These are phyloP conservation scores for Archivesica marissinica DNA, from an alignment of 1,140 invertebrate species.

Conservation along the genomic window DNA sequence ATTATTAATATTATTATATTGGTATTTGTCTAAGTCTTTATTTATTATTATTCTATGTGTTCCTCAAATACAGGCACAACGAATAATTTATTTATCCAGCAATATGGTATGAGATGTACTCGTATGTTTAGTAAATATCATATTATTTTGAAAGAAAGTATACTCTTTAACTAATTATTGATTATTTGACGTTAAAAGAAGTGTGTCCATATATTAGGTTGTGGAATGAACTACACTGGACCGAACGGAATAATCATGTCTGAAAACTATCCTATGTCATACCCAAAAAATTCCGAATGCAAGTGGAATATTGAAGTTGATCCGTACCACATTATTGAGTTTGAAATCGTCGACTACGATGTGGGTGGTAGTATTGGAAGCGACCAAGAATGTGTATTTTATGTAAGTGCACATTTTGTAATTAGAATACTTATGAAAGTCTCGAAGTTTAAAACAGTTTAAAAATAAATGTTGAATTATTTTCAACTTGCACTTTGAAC, in stretches of 20 bases:
- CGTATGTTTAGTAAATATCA: too few relatives aligned
- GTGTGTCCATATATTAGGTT: background rate
- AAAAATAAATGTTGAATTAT: background rate
- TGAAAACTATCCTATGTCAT: background rate
- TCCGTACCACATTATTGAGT: background rate
- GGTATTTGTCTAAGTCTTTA: background rate
- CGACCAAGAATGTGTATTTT: background rate
- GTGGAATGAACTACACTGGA: background rate
- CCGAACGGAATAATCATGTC: background rate
- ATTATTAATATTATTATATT: too few relatives aligned
- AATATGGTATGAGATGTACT: too few relatives aligned
- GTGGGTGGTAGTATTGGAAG: background rate
- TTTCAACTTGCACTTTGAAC: background rate
- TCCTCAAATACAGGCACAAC: background rate
- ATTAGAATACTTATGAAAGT: background rate
- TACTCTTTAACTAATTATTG: too few relatives aligned
- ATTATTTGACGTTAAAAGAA: too few relatives aligned
- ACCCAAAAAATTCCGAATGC: background rate
- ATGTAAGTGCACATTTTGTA: background rate
- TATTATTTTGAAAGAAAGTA: too few relatives aligned
- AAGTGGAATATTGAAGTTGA: background rate
- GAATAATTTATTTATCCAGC: too few relatives aligned
- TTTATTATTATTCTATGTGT: background rate
- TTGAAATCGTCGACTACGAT: slow-evolving; percentile 1
- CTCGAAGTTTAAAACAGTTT: too few relatives aligned